These are phyloP conservation scores for Rhamnusium bicolor DNA, from an alignment of 2,888 invertebrate species.

Conservation along the genomic window DNA sequence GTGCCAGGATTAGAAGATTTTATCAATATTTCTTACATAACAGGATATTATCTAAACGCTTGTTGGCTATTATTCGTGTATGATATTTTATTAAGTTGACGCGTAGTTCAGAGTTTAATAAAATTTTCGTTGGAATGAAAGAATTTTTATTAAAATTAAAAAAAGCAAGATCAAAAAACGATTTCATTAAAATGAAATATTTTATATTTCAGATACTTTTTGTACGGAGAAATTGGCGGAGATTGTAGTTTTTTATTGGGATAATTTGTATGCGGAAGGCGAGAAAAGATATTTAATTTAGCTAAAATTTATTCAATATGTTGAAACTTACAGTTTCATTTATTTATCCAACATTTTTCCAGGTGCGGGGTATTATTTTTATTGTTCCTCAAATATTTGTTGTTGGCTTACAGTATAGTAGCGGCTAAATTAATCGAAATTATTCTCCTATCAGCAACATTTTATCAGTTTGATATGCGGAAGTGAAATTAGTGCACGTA, in stretches of 20 bases:
- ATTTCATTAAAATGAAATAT: background rate
- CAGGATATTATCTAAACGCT: constrained; percentile 11
- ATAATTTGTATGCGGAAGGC: too few relatives aligned
- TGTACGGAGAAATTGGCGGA: too few relatives aligned
- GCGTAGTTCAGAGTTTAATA: constrained; percentile 1
- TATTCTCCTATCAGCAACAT: background rate
- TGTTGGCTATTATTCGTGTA: background rate
- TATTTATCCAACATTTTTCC: too few relatives aligned
- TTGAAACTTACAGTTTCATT: background rate
- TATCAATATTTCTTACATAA: background rate
- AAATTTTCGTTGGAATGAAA: background rate
- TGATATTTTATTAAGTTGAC: constrained; percentile 7
- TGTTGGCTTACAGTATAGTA: background rate
- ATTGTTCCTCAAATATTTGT: background rate
- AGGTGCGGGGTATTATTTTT: background rate
- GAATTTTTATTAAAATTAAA: background rate
- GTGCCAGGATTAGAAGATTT: background rate
- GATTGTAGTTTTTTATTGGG: too few relatives aligned
- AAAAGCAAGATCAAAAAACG: background rate
- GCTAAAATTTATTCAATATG: too few relatives aligned
- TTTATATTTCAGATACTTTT: too few relatives aligned
- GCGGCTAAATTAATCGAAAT: background rate
- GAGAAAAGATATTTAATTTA: too few relatives aligned
- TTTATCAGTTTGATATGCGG: constrained; percentile 2
- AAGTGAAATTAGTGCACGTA: constrained; percentile 13